Evolutionary conservation across 2,113 vertebrate species (phyloP).

Genomic region (Melanerpes aurifrons): DNA sequence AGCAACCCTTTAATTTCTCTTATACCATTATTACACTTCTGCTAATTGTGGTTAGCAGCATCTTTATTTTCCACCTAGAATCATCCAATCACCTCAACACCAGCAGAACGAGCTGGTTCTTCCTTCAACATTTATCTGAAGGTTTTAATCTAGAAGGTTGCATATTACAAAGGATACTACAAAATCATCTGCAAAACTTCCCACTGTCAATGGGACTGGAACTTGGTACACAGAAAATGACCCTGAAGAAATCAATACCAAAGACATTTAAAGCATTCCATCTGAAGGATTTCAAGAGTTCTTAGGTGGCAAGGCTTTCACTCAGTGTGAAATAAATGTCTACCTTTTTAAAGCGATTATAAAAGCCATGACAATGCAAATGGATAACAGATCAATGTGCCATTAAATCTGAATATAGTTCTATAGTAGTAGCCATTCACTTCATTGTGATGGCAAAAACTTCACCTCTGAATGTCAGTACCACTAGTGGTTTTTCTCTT

Average conservation of each 20-base stretch:
- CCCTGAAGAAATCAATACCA: background rate
- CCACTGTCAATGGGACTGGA: background rate
- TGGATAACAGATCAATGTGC: background rate
- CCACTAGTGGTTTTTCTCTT: constrained; percentile 17
- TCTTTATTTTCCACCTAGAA: background rate
- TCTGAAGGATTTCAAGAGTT: constrained; percentile 11
- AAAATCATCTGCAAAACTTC: background rate
- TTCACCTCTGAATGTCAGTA: constrained; percentile 5
- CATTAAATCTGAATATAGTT: constrained; percentile 1
- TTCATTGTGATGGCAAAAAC: background rate
- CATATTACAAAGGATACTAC: background rate
- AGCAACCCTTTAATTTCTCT: background rate
- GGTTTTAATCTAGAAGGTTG: background rate
- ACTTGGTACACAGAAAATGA: background rate
- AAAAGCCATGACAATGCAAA: constrained; percentile 20
- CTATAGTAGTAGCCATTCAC: background rate
- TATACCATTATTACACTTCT: background rate
- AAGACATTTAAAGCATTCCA: background rate
- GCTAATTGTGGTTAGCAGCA: background rate
- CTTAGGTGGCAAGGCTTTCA: background rate
- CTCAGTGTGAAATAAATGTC: background rate
- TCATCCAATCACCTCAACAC: background rate
- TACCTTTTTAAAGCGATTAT: background rate
- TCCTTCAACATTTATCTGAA: background rate
- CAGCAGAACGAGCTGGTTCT: background rate